Evolutionary conservation across 2,113 vertebrate genomes (phyloP).

Genomic region (Microtus oregoni): DNA sequence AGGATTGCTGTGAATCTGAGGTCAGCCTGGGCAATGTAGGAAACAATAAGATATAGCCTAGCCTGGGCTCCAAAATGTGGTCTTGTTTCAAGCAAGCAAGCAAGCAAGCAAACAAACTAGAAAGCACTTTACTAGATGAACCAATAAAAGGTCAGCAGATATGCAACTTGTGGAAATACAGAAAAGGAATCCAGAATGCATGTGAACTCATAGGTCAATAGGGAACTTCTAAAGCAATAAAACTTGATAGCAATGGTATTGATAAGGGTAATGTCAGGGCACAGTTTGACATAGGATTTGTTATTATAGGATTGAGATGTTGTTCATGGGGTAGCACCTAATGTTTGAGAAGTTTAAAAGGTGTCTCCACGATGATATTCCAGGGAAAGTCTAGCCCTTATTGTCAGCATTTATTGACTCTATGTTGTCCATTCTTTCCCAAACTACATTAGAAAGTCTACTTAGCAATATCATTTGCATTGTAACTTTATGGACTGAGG

Average conservation of each 20-base stretch:
- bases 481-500: background rate
- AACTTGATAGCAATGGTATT: background rate
- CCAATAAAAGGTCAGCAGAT: background rate
- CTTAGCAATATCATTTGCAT: rapidly evolving
- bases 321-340: background rate
- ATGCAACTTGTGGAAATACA: background rate
- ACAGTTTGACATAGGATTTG: background rate
- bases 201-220: background rate
- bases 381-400: background rate
- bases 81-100: background rate
- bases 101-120: background rate
- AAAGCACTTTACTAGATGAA: background rate
- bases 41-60: background rate
- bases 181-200: background rate
- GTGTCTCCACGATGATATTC: background rate
- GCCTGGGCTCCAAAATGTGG: background rate
- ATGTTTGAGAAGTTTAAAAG: background rate
- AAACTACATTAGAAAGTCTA: background rate
- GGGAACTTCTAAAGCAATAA: background rate
- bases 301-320: background rate
- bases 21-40: background rate
- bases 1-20: background rate
- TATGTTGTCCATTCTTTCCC: background rate
- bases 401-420: background rate
- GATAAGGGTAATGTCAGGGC: background rate